phyloP scores from a whole-genome alignment of 37 sponge, comb jelly and placozoan species.

The Chondrosia reniformis region DNA sequence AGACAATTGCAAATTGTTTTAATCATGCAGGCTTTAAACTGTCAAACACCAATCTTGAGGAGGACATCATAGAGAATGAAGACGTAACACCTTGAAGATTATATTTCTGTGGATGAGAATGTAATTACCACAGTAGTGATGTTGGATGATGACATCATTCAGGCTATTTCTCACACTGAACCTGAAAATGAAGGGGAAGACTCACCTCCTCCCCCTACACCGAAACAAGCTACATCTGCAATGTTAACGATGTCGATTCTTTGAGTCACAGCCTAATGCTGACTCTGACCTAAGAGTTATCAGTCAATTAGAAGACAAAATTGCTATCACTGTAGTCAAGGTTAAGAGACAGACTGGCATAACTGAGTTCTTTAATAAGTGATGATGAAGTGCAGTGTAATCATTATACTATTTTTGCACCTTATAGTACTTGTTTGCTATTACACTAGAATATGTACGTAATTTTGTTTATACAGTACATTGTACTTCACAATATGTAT shows the following conservation, averaged over 20 bases:
- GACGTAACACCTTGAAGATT: not conserved
- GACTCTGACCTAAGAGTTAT: not conserved
- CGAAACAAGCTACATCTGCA: too few species aligned
- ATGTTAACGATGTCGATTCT: too few species aligned
- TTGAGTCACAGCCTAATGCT: not conserved
- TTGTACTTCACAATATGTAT: too few species aligned
- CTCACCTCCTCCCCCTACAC: too few species aligned
- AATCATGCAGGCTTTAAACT: constrained; percentile 4
- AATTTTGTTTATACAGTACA: too few species aligned
- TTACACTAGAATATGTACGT: too few species aligned
- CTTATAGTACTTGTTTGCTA: too few species aligned
- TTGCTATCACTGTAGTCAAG: not conserved
- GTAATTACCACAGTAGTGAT: constrained; percentile 2
- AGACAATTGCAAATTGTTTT: constrained; percentile 18
- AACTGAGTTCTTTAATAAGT: constrained; percentile 3
- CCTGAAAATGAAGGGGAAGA: too few species aligned
- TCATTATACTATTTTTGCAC: too few species aligned
- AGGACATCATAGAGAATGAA: too few species aligned
- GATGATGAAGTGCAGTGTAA: too few species aligned
- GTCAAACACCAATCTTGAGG: not conserved
- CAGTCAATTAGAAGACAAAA: not conserved
- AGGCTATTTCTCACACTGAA: too few species aligned
- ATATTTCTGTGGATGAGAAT: not conserved
- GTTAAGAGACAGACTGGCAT: not conserved
- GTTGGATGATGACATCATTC: constrained; percentile 14